Percentiles rank a stretch among this genome's conserved stretches.
phyloP scores from a whole-genome alignment of 2,113 vertebrate species.

The Pedetes capensis region DNA sequence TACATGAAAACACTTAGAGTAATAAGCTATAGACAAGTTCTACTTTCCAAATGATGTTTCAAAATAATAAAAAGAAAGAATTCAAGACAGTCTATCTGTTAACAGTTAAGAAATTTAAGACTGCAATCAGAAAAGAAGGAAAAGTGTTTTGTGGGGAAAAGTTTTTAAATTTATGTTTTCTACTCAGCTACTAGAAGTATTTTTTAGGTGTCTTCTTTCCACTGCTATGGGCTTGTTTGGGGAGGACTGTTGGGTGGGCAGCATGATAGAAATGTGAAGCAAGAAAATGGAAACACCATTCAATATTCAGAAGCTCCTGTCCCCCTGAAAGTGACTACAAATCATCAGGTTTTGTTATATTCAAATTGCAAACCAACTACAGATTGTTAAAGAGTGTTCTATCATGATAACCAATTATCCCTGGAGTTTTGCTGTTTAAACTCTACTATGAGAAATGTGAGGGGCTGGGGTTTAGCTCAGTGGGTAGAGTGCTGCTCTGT shows the following conservation, averaged over 20 bases:
- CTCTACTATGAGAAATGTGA: background rate
- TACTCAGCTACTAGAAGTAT: background rate
- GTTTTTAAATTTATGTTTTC: background rate
- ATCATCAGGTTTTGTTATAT: background rate
- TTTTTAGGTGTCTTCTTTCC: background rate
- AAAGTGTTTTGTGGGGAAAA: background rate
- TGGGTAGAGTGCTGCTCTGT: too few species aligned
- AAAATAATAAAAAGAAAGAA: background rate
- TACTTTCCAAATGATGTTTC: background rate
- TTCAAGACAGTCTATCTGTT: background rate
- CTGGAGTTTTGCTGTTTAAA: background rate
- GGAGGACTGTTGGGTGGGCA: background rate
- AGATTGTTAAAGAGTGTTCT: background rate
- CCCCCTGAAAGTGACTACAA: background rate
- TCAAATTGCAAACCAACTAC: background rate
- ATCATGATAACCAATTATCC: background rate
- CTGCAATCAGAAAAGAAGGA: background rate
- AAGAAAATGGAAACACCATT: background rate
- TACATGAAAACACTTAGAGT: background rate
- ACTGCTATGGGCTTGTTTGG: background rate
- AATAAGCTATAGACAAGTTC: background rate
- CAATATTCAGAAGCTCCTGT: background rate
- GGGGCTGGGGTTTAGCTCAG: too few species aligned
- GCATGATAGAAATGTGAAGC: background rate
- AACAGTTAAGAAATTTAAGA: background rate